Conservation (phyloP, 2,888 invertebrate genomes). For the Platerodrilus igneus region DNA sequence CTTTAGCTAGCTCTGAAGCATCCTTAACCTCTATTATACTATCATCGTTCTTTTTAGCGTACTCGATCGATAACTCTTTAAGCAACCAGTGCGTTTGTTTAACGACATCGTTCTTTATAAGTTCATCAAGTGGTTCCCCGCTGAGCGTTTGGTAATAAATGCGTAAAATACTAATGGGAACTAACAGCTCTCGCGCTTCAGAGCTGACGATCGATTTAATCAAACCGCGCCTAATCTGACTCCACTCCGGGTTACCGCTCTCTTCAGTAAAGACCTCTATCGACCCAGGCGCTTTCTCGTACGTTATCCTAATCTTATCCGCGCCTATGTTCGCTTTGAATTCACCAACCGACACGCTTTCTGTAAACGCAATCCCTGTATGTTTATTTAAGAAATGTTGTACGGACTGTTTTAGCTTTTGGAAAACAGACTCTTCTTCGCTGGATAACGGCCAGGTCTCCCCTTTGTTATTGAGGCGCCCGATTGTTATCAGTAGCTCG, state of each 20-base stretch:
- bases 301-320: constrained; percentile 41
- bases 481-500: constrained; percentile 53
- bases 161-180: constrained; percentile 42
- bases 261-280: constrained; percentile 28
- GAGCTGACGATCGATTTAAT: constrained; percentile 41
- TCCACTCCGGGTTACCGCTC: constrained; percentile 40
- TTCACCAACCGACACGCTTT: constrained; percentile 39
- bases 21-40: constrained; percentile 14
- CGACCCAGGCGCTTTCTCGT: constrained; percentile 29
- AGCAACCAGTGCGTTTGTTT: constrained; percentile 44
- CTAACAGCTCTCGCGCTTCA: constrained; percentile 39
- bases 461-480: constrained; percentile 48
- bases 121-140: constrained; percentile 34
- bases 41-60: constrained; percentile 38
- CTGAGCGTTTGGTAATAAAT: constrained; percentile 45
- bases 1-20: background rate
- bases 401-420: constrained; percentile 47
- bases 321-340: constrained; percentile 42
- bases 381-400: constrained; percentile 47
- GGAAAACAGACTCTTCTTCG: constrained; percentile 49
- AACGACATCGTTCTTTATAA: constrained; percentile 35
- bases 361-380: constrained; percentile 42
- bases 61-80: constrained; percentile 39
- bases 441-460: constrained; percentile 47
- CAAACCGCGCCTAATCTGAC: constrained; percentile 41